phyloP scores from a whole-genome alignment of 2,888 invertebrate genomes.

The Diaphora mendica region DNA sequence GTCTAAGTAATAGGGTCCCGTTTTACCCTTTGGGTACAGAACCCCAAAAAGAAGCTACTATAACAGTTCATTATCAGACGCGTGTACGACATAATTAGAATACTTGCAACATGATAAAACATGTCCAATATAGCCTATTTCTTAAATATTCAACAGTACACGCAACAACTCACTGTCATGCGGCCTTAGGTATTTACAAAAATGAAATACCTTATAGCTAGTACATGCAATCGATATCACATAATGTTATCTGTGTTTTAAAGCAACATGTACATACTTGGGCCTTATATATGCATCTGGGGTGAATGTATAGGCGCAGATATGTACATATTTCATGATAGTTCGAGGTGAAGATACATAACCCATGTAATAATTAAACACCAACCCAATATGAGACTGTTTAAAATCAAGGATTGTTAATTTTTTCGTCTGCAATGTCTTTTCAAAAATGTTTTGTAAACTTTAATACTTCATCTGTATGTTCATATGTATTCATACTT shows the following conservation, averaged over 20 bases:
- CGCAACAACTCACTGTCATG: neutral
- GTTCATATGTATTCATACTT: too few relatives aligned
- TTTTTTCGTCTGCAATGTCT: neutral
- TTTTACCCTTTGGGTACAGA: too few relatives aligned
- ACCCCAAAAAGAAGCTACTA: too few relatives aligned
- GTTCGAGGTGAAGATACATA: conserved; percentile 6
- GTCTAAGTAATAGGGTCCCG: too few relatives aligned
- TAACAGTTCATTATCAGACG: neutral
- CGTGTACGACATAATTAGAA: neutral
- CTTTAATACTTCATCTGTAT: neutral
- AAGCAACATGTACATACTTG: conserved; percentile 8
- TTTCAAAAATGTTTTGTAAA: too few relatives aligned
- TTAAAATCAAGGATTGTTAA: neutral
- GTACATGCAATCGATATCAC: neutral
- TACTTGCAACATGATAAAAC: neutral
- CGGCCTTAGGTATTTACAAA: neutral
- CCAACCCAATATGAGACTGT: neutral
- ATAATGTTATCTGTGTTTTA: neutral
- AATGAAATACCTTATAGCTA: neutral
- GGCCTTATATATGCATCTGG: conserved; percentile 36
- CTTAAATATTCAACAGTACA: neutral
- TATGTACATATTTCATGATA: conserved; percentile 40
- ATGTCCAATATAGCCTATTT: neutral
- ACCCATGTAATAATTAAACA: neutral
- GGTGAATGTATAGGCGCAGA: conserved; percentile 30